These are phyloP conservation scores for Thera obeliscata DNA, from an alignment of 2,888 invertebrate genomes.

Conservation along the genomic window DNA sequence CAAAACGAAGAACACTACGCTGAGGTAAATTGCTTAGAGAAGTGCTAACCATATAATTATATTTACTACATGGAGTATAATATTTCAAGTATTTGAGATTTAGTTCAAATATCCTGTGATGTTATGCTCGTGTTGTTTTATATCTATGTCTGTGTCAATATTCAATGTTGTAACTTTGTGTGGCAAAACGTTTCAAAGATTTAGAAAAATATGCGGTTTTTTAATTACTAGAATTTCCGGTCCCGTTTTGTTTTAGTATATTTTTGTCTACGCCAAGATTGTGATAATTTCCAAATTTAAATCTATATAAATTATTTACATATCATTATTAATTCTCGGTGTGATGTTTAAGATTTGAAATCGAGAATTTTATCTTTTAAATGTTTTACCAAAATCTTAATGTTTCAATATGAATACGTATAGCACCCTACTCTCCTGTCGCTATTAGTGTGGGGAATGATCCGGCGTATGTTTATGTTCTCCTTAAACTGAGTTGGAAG, in stretches of 20 bases:
- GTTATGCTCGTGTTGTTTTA: constrained; percentile 52
- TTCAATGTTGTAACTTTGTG: constrained; percentile 69
- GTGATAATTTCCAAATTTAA: too few relatives aligned
- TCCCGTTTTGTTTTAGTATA: background rate
- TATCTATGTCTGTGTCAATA: constrained; percentile 57
- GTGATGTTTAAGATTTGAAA: background rate
- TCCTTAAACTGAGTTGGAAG: constrained; percentile 50
- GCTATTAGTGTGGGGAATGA: constrained; percentile 78
- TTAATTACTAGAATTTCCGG: background rate
- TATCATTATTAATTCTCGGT: background rate
- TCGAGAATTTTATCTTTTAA: constrained; percentile 40
- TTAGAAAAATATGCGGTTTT: background rate
- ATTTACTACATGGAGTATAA: constrained; percentile 46
- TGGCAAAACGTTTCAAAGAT: constrained; percentile 59
- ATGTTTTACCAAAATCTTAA: constrained; percentile 59
- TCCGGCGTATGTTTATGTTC: constrained; percentile 57
- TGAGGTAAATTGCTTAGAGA: constrained; percentile 89
- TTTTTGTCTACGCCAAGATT: background rate
- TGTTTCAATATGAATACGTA: constrained; percentile 60
- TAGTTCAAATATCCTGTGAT: constrained; percentile 11
- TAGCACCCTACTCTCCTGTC: constrained; percentile 80
- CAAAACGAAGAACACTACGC: constrained; percentile 99
- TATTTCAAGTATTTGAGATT: constrained; percentile 6
- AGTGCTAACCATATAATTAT: constrained; percentile 13
- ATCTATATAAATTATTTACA: too few relatives aligned